Conservation (phyloP, 2,888 invertebrate genomes). For the Stegana nigrithorax region DNA sequence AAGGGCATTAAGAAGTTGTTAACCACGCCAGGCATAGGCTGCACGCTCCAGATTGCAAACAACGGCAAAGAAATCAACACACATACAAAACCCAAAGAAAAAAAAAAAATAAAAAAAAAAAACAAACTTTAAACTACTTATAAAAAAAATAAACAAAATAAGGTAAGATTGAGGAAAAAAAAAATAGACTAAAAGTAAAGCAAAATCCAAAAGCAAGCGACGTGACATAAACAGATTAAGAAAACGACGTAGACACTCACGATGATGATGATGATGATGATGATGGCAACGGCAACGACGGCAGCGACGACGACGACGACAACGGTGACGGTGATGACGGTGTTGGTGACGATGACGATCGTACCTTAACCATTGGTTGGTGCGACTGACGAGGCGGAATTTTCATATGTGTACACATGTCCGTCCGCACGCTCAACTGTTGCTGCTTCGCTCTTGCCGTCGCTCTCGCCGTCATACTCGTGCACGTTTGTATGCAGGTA, state of each 20-base stretch:
- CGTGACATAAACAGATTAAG: slow-evolving; percentile 57
- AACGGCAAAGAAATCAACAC: slow-evolving; percentile 16
- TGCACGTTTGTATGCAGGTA: slow-evolving; percentile 59
- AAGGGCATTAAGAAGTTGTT: slow-evolving; percentile 1
- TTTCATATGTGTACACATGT: slow-evolving; percentile 48
- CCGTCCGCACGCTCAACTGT: slow-evolving; percentile 34
- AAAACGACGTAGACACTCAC: slow-evolving; percentile 39
- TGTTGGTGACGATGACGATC: neutral
- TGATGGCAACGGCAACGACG: neutral
- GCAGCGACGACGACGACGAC: neutral
- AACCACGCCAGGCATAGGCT: too few relatives aligned
- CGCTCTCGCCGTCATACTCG: neutral
- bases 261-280: slow-evolving; percentile 8
- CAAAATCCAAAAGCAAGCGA: slow-evolving; percentile 46
- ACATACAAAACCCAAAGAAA: slow-evolving; percentile 1
- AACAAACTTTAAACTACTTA: too few relatives aligned
- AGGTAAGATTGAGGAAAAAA: slow-evolving; percentile 7
- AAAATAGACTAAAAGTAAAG: slow-evolving; percentile 41
- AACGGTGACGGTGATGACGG: neutral
- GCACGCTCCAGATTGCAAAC: slow-evolving; percentile 39
- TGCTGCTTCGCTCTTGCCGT: too few relatives aligned
- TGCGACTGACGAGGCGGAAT: neutral
- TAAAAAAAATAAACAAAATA: slow-evolving; percentile 5
- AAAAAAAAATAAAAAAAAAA: slow-evolving; percentile 13
- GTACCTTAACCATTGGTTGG: too few relatives aligned